Evolutionary conservation across 2,113 vertebrate genomes (phyloP).

Genomic region (Camelus dromedarius): DNA sequence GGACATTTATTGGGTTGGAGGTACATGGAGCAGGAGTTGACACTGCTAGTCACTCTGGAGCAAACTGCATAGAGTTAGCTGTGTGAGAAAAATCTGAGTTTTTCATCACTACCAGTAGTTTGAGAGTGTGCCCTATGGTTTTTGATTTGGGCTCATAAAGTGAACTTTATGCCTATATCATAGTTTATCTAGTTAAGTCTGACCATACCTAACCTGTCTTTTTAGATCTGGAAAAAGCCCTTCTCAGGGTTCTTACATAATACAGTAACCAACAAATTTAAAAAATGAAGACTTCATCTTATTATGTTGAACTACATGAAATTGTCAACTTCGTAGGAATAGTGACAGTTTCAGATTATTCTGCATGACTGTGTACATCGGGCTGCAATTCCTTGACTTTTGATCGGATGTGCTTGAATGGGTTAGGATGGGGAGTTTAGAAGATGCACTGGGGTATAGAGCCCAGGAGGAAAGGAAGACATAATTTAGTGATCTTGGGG

Average conservation of each 20-base stretch:
- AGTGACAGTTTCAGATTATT: not conserved
- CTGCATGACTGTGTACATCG: not conserved
- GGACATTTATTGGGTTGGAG: not conserved
- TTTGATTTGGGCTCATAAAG: not conserved
- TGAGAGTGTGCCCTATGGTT: not conserved
- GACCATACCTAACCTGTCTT: not conserved
- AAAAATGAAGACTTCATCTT: not conserved
- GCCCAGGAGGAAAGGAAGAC: not conserved
- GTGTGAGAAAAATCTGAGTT: not conserved
- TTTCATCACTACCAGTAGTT: not conserved
- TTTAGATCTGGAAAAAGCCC: not conserved
- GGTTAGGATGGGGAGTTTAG: not conserved
- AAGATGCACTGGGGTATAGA: not conserved
- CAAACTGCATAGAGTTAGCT: not conserved
- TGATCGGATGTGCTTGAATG: not conserved
- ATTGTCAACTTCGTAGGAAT: not conserved
- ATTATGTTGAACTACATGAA: not conserved
- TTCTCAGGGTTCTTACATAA: not conserved
- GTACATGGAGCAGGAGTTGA: not conserved
- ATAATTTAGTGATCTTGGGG: not conserved
- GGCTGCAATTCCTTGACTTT: not conserved
- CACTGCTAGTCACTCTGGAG: not conserved
- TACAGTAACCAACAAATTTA: not conserved
- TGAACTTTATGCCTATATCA: not conserved
- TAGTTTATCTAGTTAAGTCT: not conserved